A percentile compares a stretch with the other conserved stretches of the same genome.
Evolutionary conservation across 2,888 invertebrate genomes (phyloP).

Genomic region (Aspidapion aeneum): DNA sequence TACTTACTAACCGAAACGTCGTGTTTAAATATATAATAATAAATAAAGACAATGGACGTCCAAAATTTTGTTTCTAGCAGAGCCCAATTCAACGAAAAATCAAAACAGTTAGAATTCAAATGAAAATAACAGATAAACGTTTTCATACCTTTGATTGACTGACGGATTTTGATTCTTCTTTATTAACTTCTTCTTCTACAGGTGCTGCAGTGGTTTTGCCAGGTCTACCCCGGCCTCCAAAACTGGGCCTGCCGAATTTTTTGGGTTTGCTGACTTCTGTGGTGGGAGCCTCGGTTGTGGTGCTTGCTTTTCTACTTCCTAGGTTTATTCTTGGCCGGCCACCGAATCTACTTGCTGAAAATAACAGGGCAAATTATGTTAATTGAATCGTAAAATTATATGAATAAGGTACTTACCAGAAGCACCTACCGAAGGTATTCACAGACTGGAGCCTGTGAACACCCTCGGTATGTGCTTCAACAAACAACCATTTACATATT

Average conservation of each 20-base stretch:
- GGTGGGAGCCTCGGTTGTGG: constrained; percentile 46
- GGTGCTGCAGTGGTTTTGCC: constrained; percentile 44
- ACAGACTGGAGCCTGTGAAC: too few relatives aligned
- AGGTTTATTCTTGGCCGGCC: constrained; percentile 26
- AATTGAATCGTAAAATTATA: too few relatives aligned
- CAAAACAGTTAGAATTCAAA: not conserved
- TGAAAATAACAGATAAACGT: not conserved
- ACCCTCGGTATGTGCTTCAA: too few relatives aligned
- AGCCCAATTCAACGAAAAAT: too few relatives aligned
- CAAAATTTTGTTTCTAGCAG: too few relatives aligned
- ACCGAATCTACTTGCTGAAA: constrained; percentile 30
- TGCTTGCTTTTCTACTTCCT: constrained; percentile 39
- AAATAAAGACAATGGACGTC: too few relatives aligned
- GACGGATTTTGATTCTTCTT: constrained; percentile 47
- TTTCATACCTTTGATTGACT: constrained; percentile 38
- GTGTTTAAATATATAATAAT: too few relatives aligned
- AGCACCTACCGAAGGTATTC: too few relatives aligned
- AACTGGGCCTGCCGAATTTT: constrained; percentile 45
- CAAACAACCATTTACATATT: too few relatives aligned
- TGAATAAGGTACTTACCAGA: too few relatives aligned
- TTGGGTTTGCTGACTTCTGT: constrained; percentile 51
- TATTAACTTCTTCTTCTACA: constrained; percentile 41
- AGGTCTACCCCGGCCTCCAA: constrained; percentile 51
- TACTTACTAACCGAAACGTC: too few relatives aligned
- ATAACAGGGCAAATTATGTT: not conserved